Evolutionary conservation across 2,888 invertebrate species (phyloP), one percentile per base, ranked within the genome.

Genomic region (Epinotia bilunana): DNA sequence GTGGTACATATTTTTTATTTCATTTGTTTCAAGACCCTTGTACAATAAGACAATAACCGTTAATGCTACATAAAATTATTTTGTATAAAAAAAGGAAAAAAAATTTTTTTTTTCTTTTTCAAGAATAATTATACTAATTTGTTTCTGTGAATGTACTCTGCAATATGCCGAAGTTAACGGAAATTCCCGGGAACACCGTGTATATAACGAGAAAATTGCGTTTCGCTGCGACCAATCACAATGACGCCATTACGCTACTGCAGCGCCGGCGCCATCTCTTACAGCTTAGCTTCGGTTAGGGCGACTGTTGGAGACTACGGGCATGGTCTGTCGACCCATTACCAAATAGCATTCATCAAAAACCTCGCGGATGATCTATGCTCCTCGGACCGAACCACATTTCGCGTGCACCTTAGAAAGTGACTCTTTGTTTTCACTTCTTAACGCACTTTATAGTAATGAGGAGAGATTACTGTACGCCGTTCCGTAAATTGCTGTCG

Each of bases 391-490:
- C 79, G 83, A 86, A 84, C 84, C 83, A 88, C 86, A 89, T 88
- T 88, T 88, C 85, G 87, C 88, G 86, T 87, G 87, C 88, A 87
- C 86, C 89, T 88, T 92, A 90, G 93, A 92, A 92, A 93, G 92
- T 80, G 86, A 90, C 81, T 88, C 90, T 91, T 93, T 92, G 91
- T 92, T 92, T 92, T 92, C 91, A 91, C 91, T 91, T 81, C 80
- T 84, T 81, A 84, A 82, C 86, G 87, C 89, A 90, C 90, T 91
- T 90, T 90, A 86, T 88, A 88, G 85, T 90, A 89, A 91, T 86
- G 88, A 88, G 85, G 89, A 90, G 90, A 91, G 89, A 90, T 90
- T 88, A 90, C 89, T 88, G 89, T 84, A 87, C 89, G 84, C 78
- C 79, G 84, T 88, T 90, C 90, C 88, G 89, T 88, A 87, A 89